These are phyloP conservation scores for Erebia ligea DNA, from an alignment of 2,888 invertebrate species.

Conservation along the genomic window DNA sequence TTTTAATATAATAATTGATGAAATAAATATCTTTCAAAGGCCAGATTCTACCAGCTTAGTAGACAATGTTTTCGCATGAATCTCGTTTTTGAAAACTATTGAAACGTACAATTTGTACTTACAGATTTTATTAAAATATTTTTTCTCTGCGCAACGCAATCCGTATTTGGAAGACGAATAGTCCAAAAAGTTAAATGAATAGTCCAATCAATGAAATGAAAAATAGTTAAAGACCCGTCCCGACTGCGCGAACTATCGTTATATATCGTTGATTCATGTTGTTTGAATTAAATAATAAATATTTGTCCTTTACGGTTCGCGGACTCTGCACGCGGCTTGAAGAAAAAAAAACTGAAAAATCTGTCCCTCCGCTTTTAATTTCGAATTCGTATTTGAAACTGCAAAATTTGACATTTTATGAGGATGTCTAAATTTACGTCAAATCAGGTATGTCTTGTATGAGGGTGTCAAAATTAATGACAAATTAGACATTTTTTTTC, in stretches of 20 bases:
- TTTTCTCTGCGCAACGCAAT: too few species aligned
- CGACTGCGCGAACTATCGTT: constrained; percentile 26
- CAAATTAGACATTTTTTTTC: too few species aligned
- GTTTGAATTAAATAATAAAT: neutral
- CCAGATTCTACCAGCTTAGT: neutral
- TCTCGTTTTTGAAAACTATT: neutral
- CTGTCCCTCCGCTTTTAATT: neutral
- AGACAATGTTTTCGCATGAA: neutral
- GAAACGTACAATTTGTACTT: neutral
- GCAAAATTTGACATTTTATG: too few species aligned
- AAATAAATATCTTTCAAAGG: neutral
- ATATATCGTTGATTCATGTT: constrained; percentile 6
- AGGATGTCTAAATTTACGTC: too few species aligned
- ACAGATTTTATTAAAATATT: neutral
- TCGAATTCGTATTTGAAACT: neutral
- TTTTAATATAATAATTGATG: neutral
- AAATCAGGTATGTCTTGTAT: too few species aligned
- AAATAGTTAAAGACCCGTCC: constrained; percentile 14
- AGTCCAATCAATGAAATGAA: neutral
- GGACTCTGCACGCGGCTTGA: constrained; percentile 13
- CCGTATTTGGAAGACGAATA: neutral
- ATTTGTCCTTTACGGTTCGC: constrained; percentile 20
- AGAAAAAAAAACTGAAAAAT: neutral
- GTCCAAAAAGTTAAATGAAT: neutral
- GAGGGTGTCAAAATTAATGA: too few species aligned